Evolutionary conservation across 92 coral and sea anemone genomes (phyloP).

Genomic region (Nematostella vectensis): DNA sequence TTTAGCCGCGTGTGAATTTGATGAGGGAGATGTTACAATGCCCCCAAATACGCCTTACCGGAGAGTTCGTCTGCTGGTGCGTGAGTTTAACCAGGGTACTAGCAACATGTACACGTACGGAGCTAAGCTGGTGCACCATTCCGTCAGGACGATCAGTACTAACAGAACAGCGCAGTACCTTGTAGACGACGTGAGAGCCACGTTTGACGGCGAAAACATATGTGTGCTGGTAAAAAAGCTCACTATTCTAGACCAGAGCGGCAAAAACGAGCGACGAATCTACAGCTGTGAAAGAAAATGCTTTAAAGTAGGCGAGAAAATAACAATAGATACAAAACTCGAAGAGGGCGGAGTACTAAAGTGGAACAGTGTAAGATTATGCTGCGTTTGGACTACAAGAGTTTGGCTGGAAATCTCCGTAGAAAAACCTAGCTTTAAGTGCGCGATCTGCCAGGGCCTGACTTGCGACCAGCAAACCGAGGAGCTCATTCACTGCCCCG

Average conservation of each 20-base stretch:
- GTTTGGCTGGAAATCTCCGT: slow-evolving; percentile 25
- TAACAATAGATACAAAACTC: slow-evolving; percentile 22
- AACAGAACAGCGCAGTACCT: slow-evolving; percentile 25
- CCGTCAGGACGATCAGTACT: slow-evolving; percentile 16
- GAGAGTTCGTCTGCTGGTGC: slow-evolving; percentile 8
- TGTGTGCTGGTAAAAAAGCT: slow-evolving; percentile 37
- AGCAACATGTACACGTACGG: slow-evolving; percentile 34
- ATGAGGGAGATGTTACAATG: too few species aligned
- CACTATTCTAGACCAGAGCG: slow-evolving; percentile 26
- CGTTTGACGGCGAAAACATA: slow-evolving; percentile 28
- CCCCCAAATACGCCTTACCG: too few species aligned
- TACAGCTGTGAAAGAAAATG: slow-evolving; percentile 39
- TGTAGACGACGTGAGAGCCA: slow-evolving; percentile 17
- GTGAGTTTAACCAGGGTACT: slow-evolving; percentile 9
- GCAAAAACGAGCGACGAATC: slow-evolving; percentile 16
- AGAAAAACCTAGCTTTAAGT: slow-evolving; percentile 26
- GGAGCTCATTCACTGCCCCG: slow-evolving; percentile 18
- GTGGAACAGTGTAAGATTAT: slow-evolving; percentile 6
- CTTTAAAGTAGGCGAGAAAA: slow-evolving; percentile 12
- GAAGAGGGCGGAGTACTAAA: slow-evolving; percentile 44
- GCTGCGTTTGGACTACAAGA: slow-evolving; percentile 42
- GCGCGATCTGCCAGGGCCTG: slow-evolving; percentile 32
- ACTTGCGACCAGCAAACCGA: slow-evolving; percentile 14
- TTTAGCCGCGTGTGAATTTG: too few species aligned
- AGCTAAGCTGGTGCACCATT: slow-evolving; percentile 2